Evolutionary conservation across 2,888 invertebrate genomes (phyloP), one percentile per base, ranked within the genome.

Genomic region (Micoletzkya japonica): DNA sequence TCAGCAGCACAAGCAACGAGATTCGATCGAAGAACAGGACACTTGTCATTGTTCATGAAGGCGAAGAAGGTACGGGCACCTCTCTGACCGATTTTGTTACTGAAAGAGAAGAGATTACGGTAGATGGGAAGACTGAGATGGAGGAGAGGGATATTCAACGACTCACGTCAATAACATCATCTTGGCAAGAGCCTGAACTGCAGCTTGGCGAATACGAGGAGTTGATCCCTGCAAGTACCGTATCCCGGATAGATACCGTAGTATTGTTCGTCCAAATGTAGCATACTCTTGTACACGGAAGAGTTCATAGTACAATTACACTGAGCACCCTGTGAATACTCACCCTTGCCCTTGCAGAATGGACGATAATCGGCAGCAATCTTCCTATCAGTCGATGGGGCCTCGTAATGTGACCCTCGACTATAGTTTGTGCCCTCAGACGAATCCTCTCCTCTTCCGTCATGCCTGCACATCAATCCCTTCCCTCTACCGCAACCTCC

Each of bases 61-160:
- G 68, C 57, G 58, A 68, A 68, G 58, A 68, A 68, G 57, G 49
- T 58, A 49, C 68, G 68, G 7, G 68, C 68, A 17, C 68, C 68
- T 7, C 30, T 24, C 4, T 37, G 32, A 4, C 39, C 68, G 2
- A 68, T 14, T 26, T 4, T 6, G 20, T 50, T 30, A 14, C 68
- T 68, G 57, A 64, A 50, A 2, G 30, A 3, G 10, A 14, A 52
- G 63, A 59, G 20, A 50, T 17, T 2, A 24, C 39, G n/a, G 17
- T 44, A 44, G 24, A 28, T 50, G 24, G n/a, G 20, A 6, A 52
- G 39, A 37, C 20, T 20, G n/a, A 36, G 6, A 39, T 39, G 37
- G 6, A 4, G n/a, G 17, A 37, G 6, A 6, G 37, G 6, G 24
- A 6, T 17, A n/a, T n/a, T n/a, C n/a, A n/a, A n/a, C 6, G 10